phyloP scores from a whole-genome alignment of 2,888 invertebrate genomes.

The Vanessa cardui region DNA sequence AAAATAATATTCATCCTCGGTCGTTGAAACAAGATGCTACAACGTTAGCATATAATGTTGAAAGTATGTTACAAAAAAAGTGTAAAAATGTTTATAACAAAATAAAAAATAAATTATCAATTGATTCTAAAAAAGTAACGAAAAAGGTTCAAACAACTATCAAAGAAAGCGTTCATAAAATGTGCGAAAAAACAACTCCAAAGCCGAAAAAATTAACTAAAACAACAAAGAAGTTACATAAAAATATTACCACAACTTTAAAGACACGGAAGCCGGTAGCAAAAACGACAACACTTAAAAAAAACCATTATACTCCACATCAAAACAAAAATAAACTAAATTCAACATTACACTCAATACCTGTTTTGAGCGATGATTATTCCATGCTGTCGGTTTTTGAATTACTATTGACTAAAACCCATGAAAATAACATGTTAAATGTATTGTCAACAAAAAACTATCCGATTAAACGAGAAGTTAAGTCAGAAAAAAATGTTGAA shows the following conservation, averaged over 20 bases:
- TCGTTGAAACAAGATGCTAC: conserved; percentile 49
- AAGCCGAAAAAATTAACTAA: conserved; percentile 13
- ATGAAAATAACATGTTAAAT: conserved; percentile 52
- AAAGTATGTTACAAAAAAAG: conserved; percentile 52
- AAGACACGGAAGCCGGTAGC: conserved; percentile 1
- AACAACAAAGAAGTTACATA: conserved; percentile 2
- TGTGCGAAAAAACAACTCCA: conserved; percentile 25
- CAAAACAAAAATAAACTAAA: conserved; percentile 11
- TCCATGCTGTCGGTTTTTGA: conserved; percentile 58
- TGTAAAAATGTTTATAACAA: conserved; percentile 53
- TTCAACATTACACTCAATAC: conserved; percentile 35
- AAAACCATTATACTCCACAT: conserved; percentile 26
- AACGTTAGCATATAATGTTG: conserved; percentile 50
- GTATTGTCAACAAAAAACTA: conserved; percentile 46
- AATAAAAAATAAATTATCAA: conserved; percentile 53
- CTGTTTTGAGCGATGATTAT: conserved; percentile 51
- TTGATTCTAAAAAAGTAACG: conserved; percentile 47
- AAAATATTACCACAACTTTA: neutral
- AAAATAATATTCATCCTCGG: conserved; percentile 43
- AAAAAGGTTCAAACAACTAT: conserved; percentile 44
- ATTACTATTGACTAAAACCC: conserved; percentile 54
- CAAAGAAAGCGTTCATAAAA: conserved; percentile 33
- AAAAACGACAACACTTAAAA: conserved; percentile 13
- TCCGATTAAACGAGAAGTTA: conserved; percentile 30
- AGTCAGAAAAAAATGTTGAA: conserved; percentile 32